Evolutionary conservation across 2,797 vertebrate species (phyloP).

Genomic region (Crenuchus spilurus): DNA sequence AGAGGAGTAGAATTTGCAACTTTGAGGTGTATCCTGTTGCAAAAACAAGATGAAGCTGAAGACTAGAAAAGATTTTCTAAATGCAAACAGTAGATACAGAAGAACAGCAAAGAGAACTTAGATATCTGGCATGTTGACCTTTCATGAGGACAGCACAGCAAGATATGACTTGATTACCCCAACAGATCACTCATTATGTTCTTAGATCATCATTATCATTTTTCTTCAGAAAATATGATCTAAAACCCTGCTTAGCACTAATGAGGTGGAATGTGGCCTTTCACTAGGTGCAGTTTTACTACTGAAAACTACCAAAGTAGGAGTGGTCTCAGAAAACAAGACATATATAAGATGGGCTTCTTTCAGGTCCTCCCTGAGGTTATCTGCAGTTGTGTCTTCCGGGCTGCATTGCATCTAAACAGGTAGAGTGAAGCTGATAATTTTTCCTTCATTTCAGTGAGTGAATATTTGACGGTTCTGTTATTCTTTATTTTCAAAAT

Average conservation of each 20-base stretch:
- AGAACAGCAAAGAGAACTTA: too few relatives aligned
- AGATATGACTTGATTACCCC: neutral
- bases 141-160: neutral
- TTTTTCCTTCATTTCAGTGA: neutral
- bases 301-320: conserved; percentile 4
- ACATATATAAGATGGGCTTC: conserved; percentile 12
- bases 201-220: neutral
- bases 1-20: too few relatives aligned
- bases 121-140: neutral
- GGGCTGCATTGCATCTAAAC: neutral
- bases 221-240: neutral
- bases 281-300: conserved; percentile 16
- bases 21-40: too few relatives aligned
- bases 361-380: neutral
- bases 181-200: neutral
- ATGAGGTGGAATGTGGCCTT: conserved; percentile 21
- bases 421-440: conserved; percentile 21
- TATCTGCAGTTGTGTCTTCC: neutral
- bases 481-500: too few relatives aligned
- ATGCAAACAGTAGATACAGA: too few relatives aligned
- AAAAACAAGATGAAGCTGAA: too few relatives aligned
- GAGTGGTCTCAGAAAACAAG: conserved; percentile 6
- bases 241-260: neutral
- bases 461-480: neutral
- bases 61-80: too few relatives aligned